These are phyloP conservation scores for Hydrozoanthus gracilis DNA, from an alignment of 92 coral and sea anemone species.

Conservation along the genomic window DNA sequence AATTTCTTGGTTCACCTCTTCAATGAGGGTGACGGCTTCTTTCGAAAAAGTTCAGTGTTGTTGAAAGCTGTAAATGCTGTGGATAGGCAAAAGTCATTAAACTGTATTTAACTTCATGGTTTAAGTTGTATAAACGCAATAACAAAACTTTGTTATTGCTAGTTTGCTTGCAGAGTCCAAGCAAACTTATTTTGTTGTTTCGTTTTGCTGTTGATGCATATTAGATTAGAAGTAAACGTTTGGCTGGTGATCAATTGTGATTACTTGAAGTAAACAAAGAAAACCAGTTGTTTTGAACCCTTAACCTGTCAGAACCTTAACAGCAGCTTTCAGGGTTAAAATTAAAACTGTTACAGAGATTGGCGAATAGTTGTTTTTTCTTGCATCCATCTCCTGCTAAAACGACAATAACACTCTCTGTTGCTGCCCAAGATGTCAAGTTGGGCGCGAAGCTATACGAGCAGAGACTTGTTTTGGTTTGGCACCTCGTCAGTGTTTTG, in stretches of 20 bases:
- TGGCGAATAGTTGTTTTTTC: neutral
- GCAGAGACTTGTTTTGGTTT: neutral
- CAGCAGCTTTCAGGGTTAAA: neutral
- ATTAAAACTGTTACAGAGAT: neutral
- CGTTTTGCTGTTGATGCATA: conserved; percentile 22
- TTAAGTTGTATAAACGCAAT: neutral
- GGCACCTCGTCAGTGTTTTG: conserved; percentile 32
- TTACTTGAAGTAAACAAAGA: neutral
- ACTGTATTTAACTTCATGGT: neutral
- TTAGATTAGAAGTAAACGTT: neutral
- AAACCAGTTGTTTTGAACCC: conserved; percentile 21
- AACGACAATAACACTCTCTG: too few relatives aligned
- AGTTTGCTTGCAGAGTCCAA: neutral
- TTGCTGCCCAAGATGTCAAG: too few relatives aligned
- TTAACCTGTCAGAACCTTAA: conserved; percentile 4
- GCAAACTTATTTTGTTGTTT: neutral
- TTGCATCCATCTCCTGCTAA: neutral
- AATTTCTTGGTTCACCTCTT: neutral
- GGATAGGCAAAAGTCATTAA: neutral
- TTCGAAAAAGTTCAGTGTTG: neutral
- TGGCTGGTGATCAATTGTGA: conserved; percentile 28
- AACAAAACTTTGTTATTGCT: neutral
- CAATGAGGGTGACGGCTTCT: neutral
- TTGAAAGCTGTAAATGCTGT: neutral
- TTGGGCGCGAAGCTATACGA: neutral